A percentile compares a stretch with the other conserved stretches of the same genome.
Conservation (phyloP, 2,797 vertebrate species). For the Hippoglossus hippoglossus region DNA sequence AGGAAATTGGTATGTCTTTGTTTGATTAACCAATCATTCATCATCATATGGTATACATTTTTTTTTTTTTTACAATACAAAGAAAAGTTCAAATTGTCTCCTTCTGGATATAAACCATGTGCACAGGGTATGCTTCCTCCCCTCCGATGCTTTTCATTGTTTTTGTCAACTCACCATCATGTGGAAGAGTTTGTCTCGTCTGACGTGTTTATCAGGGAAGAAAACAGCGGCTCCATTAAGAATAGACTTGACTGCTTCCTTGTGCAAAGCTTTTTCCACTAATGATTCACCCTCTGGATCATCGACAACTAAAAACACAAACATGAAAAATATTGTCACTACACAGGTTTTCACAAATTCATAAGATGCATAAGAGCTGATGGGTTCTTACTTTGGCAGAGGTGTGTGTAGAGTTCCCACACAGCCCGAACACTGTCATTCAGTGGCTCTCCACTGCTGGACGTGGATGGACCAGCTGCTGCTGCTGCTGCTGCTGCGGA, state of each 20-base stretch:
- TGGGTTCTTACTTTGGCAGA: conserved; percentile 88
- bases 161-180: conserved; percentile 89
- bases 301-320: conserved; percentile 88
- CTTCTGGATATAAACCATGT: too few relatives aligned
- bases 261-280: conserved; percentile 86
- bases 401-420: conserved; percentile 89
- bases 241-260: conserved; percentile 92
- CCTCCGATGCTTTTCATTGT: background rate
- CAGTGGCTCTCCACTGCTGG: conserved; percentile 56
- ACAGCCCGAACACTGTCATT: conserved; percentile 82
- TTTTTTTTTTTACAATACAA: too few relatives aligned
- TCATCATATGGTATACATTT: too few relatives aligned
- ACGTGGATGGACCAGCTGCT: conserved; percentile 46
- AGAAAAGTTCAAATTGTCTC: too few relatives aligned
- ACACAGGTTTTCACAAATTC: background rate
- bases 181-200: conserved; percentile 92
- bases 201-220: conserved; percentile 91
- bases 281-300: conserved; percentile 80
- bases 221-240: conserved; percentile 95
- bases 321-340: conserved; percentile 3
- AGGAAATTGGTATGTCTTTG: too few relatives aligned
- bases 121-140: too few relatives aligned
- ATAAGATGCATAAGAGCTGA: background rate
- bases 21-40: too few relatives aligned
- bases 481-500: conserved; percentile 40